Evolutionary conservation across 2,888 invertebrate genomes (phyloP).

Genomic region (Macrostomum cliftonense): DNA sequence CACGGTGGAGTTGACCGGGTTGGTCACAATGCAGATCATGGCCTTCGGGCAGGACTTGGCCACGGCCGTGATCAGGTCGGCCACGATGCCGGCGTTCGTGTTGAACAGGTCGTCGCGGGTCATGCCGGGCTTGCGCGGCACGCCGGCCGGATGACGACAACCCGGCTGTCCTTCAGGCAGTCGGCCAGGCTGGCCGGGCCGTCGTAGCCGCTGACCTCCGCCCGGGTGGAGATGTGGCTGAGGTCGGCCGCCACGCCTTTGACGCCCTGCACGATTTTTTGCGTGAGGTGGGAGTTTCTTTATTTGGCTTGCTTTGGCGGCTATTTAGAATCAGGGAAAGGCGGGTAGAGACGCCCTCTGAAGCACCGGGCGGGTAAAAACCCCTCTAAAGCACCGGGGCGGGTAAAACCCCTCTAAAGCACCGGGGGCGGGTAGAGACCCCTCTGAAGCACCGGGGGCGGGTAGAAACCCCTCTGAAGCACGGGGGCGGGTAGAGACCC

Average conservation of each 20-base stretch:
- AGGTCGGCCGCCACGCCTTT: constrained; percentile 81
- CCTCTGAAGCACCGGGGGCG: no score
- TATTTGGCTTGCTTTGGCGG: not conserved
- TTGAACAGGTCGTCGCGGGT: constrained; percentile 94
- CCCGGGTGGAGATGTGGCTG: constrained; percentile 78
- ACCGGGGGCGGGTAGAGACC: no score
- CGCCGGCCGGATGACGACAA: constrained; percentile 89
- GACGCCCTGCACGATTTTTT: constrained; percentile 5
- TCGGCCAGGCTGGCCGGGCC: constrained; percentile 57
- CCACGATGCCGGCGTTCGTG: constrained; percentile 89
- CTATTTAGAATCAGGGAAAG: not conserved
- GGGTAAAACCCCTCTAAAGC: no score
- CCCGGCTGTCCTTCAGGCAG: constrained; percentile 59
- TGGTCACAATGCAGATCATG: constrained; percentile 80
- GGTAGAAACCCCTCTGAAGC: no score
- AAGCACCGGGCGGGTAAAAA: no score
- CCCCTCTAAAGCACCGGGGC: no score
- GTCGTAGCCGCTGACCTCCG: constrained; percentile 46
- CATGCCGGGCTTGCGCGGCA: constrained; percentile 96
- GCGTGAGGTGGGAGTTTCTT: no score
- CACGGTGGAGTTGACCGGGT: constrained; percentile 92
- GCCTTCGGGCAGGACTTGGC: constrained; percentile 75
- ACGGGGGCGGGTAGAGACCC: no score
- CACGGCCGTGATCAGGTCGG: constrained; percentile 59
- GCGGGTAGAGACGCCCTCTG: no score